Evolutionary conservation across 2,888 invertebrate genomes (phyloP).

Genomic region (Anthoptus insignis): DNA sequence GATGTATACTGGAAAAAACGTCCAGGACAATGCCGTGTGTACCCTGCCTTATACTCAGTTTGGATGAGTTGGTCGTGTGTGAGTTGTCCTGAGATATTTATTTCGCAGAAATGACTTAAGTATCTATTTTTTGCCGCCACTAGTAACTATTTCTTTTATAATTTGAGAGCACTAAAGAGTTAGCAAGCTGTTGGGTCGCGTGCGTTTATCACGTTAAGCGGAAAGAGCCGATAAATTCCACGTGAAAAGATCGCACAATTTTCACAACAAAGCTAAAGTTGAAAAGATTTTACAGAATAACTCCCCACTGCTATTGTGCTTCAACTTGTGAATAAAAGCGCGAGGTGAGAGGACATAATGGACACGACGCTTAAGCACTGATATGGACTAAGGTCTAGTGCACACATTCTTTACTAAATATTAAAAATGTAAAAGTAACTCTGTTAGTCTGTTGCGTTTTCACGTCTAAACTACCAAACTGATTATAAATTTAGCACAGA

Average conservation of each 20-base stretch:
- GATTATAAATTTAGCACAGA: too few species aligned
- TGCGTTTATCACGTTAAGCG: slow-evolving; percentile 30
- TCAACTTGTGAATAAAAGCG: slow-evolving; percentile 19
- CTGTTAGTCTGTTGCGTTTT: too few species aligned
- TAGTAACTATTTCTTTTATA: neutral
- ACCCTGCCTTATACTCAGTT: too few species aligned
- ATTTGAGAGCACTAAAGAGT: neutral
- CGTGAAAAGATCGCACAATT: slow-evolving; percentile 26
- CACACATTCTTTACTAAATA: slow-evolving; percentile 2
- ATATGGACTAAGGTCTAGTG: slow-evolving; percentile 5
- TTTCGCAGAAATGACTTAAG: too few species aligned
- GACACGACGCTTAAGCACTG: slow-evolving; percentile 27
- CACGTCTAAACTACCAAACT: too few species aligned
- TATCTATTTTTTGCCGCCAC: too few species aligned
- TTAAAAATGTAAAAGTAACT: too few species aligned
- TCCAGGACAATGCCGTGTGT: too few species aligned
- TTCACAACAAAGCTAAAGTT: slow-evolving; percentile 33
- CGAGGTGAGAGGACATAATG: slow-evolving; percentile 17
- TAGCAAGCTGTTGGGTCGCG: slow-evolving; percentile 19
- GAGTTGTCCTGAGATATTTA: too few species aligned
- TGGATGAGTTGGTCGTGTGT: too few species aligned
- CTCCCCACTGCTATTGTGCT: slow-evolving; percentile 19
- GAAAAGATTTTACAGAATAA: slow-evolving; percentile 34
- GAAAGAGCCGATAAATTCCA: slow-evolving; percentile 25
- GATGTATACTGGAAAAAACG: too few species aligned